phyloP scores from a whole-genome alignment of 2,888 invertebrate genomes.

The Agrochola litura region DNA sequence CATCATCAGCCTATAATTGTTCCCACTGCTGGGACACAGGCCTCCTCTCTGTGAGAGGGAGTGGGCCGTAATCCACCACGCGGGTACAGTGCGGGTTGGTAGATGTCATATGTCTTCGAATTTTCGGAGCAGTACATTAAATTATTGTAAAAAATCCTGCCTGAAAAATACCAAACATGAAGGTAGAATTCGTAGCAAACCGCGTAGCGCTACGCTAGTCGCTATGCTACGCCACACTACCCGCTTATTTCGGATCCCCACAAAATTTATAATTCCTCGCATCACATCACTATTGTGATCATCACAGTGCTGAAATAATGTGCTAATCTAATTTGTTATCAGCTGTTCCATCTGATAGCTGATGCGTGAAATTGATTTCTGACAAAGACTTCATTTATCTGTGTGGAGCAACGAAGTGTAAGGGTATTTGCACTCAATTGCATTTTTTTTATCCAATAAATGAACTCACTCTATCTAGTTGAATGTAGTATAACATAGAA shows the following conservation, averaged over 20 bases:
- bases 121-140: neutral
- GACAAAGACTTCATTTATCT: slow-evolving; percentile 53
- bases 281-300: slow-evolving; percentile 30
- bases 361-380: slow-evolving; percentile 70
- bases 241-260: slow-evolving; percentile 23
- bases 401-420: neutral
- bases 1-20: too few species aligned
- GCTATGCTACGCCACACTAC: neutral
- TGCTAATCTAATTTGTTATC: slow-evolving; percentile 59
- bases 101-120: too few species aligned
- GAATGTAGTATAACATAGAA: neutral
- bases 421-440: neutral
- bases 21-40: too few species aligned
- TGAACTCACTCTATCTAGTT: neutral
- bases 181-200: slow-evolving; percentile 9
- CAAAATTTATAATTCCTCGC: slow-evolving; percentile 25
- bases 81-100: too few species aligned
- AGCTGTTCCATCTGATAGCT: slow-evolving; percentile 42
- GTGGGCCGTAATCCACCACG: too few species aligned
- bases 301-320: slow-evolving; percentile 46
- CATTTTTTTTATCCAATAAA: neutral
- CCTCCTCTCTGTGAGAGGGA: too few species aligned
- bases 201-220: slow-evolving; percentile 7
- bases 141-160: neutral
- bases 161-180: neutral